Conservation (phyloP, 1,140 invertebrate genomes). For the Conopomorpha cramerella region DNA sequence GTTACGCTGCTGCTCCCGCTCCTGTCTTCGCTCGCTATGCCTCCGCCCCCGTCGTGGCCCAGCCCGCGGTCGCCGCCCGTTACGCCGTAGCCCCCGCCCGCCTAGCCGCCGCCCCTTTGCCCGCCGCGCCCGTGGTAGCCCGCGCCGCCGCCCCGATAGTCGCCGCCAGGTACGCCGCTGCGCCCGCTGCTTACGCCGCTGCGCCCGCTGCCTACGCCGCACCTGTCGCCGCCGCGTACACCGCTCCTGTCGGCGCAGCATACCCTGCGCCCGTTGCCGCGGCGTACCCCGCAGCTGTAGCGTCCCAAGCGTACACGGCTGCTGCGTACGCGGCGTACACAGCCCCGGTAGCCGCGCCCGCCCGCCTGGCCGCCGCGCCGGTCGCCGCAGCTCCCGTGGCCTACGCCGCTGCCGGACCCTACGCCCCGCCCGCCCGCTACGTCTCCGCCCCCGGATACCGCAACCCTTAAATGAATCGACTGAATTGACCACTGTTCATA, state of each 20-base stretch:
- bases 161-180: slow-evolving; percentile 10
- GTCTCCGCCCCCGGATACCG: too few relatives aligned
- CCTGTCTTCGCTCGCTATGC: neutral
- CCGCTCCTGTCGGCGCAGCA: neutral
- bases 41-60: neutral
- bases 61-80: neutral
- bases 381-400: too few relatives aligned
- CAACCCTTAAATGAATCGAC: too few relatives aligned
- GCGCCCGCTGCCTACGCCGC: slow-evolving; percentile 9
- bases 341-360: too few relatives aligned
- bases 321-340: slow-evolving; percentile 4
- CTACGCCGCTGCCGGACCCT: too few relatives aligned
- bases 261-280: slow-evolving; percentile 12
- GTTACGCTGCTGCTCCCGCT: slow-evolving; percentile 6
- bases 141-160: slow-evolving; percentile 15
- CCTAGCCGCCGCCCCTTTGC: slow-evolving; percentile 10
- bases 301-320: neutral
- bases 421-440: too few relatives aligned
- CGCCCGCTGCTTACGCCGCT: slow-evolving; percentile 8
- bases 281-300: slow-evolving; percentile 36
- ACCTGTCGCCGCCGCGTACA: slow-evolving; percentile 1
- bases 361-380: too few relatives aligned
- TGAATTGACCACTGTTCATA: too few relatives aligned
- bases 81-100: slow-evolving; percentile 2
- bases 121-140: slow-evolving; percentile 8